These are phyloP conservation scores for Lagopus leucura DNA, from an alignment of 2,113 vertebrate species.

Conservation along the genomic window DNA sequence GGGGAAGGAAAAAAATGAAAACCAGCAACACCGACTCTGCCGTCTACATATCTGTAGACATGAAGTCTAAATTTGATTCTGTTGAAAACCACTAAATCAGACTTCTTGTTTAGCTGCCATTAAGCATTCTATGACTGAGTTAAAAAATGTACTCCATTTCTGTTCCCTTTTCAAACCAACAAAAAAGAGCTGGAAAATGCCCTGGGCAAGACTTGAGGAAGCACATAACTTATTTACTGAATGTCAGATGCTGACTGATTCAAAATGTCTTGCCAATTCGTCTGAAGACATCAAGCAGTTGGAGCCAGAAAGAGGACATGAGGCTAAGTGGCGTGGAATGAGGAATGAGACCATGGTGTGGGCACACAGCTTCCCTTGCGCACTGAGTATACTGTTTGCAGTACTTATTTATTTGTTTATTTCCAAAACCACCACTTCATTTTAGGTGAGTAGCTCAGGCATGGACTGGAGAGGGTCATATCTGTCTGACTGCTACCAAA, in stretches of 20 bases:
- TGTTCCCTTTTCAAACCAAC: conserved; percentile 9
- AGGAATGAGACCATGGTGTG: accelerated
- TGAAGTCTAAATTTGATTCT: neutral
- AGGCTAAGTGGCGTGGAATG: neutral
- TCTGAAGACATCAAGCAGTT: neutral
- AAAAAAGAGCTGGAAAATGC: conserved; percentile 39
- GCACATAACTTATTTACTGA: conserved; percentile 21
- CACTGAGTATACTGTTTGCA: neutral
- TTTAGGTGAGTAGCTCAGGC: neutral
- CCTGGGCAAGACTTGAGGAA: conserved; percentile 27
- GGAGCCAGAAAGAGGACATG: neutral
- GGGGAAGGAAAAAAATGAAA: neutral
- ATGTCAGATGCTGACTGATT: neutral
- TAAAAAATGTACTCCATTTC: conserved; percentile 23
- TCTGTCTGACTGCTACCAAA: neutral
- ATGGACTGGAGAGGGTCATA: neutral
- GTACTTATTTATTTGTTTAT: neutral
- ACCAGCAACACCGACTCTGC: neutral
- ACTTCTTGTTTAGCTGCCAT: conserved; percentile 19
- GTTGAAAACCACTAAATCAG: conserved; percentile 1
- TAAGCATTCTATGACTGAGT: neutral
- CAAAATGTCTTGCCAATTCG: neutral
- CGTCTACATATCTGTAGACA: neutral
- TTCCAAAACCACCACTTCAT: neutral
- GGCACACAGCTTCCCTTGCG: accelerated